Evolutionary conservation across 2,113 vertebrate genomes (phyloP).

Genomic region (Eublepharis macularius): DNA sequence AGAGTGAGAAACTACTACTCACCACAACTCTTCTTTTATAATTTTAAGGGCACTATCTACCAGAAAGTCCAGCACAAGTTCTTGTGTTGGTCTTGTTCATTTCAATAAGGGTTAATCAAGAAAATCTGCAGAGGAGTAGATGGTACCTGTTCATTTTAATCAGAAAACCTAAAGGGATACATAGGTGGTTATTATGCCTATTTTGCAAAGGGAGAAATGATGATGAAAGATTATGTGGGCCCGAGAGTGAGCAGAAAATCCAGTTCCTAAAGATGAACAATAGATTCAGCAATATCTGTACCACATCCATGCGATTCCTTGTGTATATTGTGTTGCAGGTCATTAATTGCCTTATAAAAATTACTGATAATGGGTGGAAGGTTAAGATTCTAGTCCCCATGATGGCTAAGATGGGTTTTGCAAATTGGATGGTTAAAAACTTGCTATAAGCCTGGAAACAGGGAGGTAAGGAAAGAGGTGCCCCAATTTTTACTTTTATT

Average conservation of each 20-base stretch:
- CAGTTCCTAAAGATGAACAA: background rate
- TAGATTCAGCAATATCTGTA: background rate
- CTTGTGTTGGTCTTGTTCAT: background rate
- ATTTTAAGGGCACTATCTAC: background rate
- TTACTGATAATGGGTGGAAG: background rate
- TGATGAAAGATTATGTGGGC: background rate
- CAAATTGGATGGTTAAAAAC: background rate
- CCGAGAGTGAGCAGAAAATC: background rate
- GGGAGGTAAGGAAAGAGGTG: background rate
- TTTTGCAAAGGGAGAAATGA: background rate
- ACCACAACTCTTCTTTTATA: no score
- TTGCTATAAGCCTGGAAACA: background rate
- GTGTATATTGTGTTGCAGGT: background rate
- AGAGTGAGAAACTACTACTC: background rate
- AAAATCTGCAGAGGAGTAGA: background rate
- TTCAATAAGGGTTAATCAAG: background rate
- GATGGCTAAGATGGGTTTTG: background rate
- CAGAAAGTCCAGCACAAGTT: background rate
- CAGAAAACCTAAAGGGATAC: background rate
- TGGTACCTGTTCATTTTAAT: background rate
- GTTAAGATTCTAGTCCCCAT: background rate
- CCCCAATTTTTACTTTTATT: background rate
- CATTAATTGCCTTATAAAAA: background rate
- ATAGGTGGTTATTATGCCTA: background rate
- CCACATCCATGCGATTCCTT: background rate